Evolutionary conservation across 2,888 invertebrate genomes (phyloP).

Genomic region (Sinotaia quadrata): DNA sequence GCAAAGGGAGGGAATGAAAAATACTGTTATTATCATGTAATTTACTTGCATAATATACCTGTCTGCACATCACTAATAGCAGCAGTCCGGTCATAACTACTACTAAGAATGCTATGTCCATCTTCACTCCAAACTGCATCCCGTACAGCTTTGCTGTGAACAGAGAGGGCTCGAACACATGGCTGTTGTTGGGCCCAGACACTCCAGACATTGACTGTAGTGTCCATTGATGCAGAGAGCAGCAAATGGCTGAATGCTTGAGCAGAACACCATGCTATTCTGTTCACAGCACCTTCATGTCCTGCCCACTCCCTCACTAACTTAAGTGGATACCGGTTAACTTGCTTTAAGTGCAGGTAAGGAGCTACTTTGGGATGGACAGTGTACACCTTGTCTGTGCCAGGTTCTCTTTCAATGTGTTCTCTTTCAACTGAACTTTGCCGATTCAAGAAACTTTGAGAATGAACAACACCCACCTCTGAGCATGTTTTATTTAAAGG

Average conservation of each 20-base stretch:
- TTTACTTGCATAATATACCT: too few species aligned
- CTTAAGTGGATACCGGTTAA: constrained; percentile 30
- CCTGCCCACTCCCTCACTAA: constrained; percentile 34
- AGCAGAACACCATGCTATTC: constrained; percentile 62
- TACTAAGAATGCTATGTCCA: constrained; percentile 60
- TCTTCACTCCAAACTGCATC: constrained; percentile 66
- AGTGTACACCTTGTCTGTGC: constrained; percentile 49
- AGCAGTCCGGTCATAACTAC: constrained; percentile 68
- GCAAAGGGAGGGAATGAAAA: too few species aligned
- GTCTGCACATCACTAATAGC: constrained; percentile 65
- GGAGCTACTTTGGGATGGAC: constrained; percentile 58
- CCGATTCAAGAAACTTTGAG: neutral
- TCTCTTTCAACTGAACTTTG: neutral
- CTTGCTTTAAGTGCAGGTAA: constrained; percentile 20
- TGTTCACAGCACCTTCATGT: constrained; percentile 62
- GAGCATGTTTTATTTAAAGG: too few species aligned
- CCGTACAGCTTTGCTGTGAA: constrained; percentile 65
- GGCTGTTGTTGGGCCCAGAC: constrained; percentile 55
- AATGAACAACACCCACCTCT: too few species aligned
- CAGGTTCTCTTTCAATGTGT: neutral
- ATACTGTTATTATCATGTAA: too few species aligned
- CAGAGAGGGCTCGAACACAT: constrained; percentile 48
- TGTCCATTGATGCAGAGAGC: constrained; percentile 67
- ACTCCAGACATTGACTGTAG: constrained; percentile 68
- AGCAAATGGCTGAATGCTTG: constrained; percentile 66